Evolutionary conservation across 2,888 invertebrate genomes (phyloP).

Genomic region (Eulithis prunata): DNA sequence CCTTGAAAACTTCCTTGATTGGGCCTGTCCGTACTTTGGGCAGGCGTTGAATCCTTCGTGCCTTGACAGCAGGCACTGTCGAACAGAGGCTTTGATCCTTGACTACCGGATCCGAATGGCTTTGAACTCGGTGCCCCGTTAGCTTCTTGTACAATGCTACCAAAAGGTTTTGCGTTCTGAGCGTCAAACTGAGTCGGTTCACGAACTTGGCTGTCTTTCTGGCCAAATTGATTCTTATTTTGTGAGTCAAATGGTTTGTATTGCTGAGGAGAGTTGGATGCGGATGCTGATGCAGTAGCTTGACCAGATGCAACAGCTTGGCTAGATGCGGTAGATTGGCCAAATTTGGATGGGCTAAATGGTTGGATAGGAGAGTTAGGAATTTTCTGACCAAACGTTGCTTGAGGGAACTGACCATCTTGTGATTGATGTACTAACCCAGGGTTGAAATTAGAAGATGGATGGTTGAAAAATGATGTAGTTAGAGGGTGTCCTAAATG

Average conservation of each 20-base stretch:
- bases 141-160: neutral
- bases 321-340: conserved; percentile 29
- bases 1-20: conserved; percentile 42
- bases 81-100: conserved; percentile 26
- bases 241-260: conserved; percentile 24
- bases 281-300: conserved; percentile 25
- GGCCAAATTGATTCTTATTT: conserved; percentile 20
- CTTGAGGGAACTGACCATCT: conserved; percentile 8
- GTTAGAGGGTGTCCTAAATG: conserved; percentile 19
- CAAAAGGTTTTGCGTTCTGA: conserved; percentile 13
- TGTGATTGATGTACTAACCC: conserved; percentile 39
- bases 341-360: conserved; percentile 33
- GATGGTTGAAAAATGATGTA: conserved; percentile 25
- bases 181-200: conserved; percentile 10
- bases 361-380: conserved; percentile 18
- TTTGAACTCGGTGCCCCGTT: conserved; percentile 9
- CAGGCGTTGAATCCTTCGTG: conserved; percentile 29
- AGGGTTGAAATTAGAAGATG: conserved; percentile 40
- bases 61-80: conserved; percentile 33
- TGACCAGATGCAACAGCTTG: conserved; percentile 30
- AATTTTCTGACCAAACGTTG: conserved; percentile 18
- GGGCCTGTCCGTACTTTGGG: conserved; percentile 32
- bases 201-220: conserved; percentile 3
- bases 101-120: conserved; percentile 1
- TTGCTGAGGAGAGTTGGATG: conserved; percentile 17